Evolutionary conservation across 2,888 invertebrate species (phyloP), one percentile per base, ranked within the genome.

Genomic region (Chorisops tibialis): DNA sequence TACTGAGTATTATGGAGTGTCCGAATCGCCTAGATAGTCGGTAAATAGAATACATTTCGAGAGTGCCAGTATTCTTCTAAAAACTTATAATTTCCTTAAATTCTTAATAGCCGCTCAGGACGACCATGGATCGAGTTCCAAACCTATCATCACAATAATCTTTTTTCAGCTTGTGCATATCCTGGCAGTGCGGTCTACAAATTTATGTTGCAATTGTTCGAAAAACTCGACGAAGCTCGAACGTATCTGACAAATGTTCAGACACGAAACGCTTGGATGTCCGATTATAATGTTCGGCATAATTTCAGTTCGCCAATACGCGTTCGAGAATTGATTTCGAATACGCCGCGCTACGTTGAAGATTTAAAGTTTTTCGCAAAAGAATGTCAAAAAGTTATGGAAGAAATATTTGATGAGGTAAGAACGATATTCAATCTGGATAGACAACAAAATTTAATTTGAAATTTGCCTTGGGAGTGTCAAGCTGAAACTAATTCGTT

Each of bases 251-350:
- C 69, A 37, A 74, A 75, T 61, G 73, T 76, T 1, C 69, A 72
- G 1, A 72, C 72, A 14, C 72, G 73, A 47, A 78, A 75, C 68
- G 79, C 86, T 30, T 89, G 88, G 88, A 81, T 89, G 80, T 87
- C 87, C 19, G 81, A 83, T 30, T 89, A 87, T 73, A 87, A 87
- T 72, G 79, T 87, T 4, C 78, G 83, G n/a, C 83, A 85, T 68
- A 85, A 86, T 70, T 88, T 86, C 71, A 84, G 86, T 65, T 84
- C 86, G 58, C 86, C 87, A 0, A 72, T 83, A 60, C 81, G 88
- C 49, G 80, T 89, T 1, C 85, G 84, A 47, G 85, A 87, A 66
- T 72, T 85, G 56, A 83, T 82, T 58, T 73, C 75, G 21, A 83
- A 83, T 67, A 79, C 83, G 67, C 78, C 83, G 50, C 74, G 82